These are phyloP conservation scores for Archips crataeganus DNA, from an alignment of 2,888 invertebrate species.

Conservation along the genomic window DNA sequence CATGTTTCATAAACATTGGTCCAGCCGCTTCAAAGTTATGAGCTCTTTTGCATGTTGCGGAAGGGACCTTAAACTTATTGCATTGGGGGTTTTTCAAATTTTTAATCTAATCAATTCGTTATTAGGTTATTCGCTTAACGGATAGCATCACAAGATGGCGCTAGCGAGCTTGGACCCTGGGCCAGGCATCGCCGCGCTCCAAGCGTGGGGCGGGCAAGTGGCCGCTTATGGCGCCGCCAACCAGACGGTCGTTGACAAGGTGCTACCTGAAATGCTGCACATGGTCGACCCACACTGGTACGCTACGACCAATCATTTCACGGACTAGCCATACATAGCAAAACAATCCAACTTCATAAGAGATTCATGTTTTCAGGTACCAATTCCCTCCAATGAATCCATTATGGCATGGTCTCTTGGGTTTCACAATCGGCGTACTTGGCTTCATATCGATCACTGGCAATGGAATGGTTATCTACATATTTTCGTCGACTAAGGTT, in stretches of 20 bases:
- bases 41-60: no score
- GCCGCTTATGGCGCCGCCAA: conserved; percentile 86
- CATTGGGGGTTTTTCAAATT: no score
- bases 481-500: conserved; percentile 90
- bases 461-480: conserved; percentile 91
- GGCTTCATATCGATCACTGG: conserved; percentile 89
- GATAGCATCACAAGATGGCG: conserved; percentile 64
- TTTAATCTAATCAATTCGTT: conserved; percentile 18
- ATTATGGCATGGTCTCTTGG: conserved; percentile 93
- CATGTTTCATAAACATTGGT: no score
- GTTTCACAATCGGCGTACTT: conserved; percentile 91
- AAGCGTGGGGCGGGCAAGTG: conserved; percentile 80
- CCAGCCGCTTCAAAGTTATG: no score
- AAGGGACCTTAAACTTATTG: no score
- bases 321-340: no score
- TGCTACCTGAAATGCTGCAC: conserved; percentile 90
- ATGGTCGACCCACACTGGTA: conserved; percentile 93
- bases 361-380: conserved; percentile 86
- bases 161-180: conserved; percentile 76
- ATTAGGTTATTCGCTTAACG: conserved; percentile 53
- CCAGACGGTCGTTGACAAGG: conserved; percentile 94
- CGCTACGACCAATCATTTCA: conserved; percentile 8
- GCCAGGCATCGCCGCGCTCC: conserved; percentile 77
- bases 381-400: conserved; percentile 96
- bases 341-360: background rate